phyloP scores from a whole-genome alignment of 2,888 invertebrate genomes.

The Nudaria mundana region DNA sequence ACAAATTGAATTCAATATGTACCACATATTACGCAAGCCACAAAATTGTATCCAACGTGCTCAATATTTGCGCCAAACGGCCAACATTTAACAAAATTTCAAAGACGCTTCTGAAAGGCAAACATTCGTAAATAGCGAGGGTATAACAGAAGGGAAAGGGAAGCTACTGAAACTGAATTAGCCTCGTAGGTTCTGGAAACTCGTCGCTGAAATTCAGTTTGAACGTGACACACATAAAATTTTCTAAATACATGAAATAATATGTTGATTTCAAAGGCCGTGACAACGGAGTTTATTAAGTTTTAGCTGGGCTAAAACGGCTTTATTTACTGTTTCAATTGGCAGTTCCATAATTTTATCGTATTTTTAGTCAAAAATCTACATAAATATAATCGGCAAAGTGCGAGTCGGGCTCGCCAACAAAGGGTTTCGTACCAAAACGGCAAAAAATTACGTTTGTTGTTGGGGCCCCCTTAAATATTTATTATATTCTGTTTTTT shows the following conservation, averaged over 20 bases:
- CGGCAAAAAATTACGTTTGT: slow-evolving; percentile 23
- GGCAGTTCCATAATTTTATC: not conserved
- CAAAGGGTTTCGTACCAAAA: too few relatives aligned
- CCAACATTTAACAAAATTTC: slow-evolving; percentile 32
- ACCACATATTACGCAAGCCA: slow-evolving; percentile 8
- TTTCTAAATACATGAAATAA: slow-evolving; percentile 31
- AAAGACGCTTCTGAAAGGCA: slow-evolving; percentile 21
- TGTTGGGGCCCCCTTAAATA: too few relatives aligned
- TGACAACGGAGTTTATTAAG: slow-evolving; percentile 17
- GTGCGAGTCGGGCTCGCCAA: too few relatives aligned
- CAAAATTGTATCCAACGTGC: slow-evolving; percentile 17
- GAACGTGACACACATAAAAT: slow-evolving; percentile 47
- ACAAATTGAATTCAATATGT: slow-evolving; percentile 18
- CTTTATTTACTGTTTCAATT: slow-evolving; percentile 9
- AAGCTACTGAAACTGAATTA: slow-evolving; percentile 47
- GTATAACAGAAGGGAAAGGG: slow-evolving; percentile 40
- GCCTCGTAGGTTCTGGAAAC: slow-evolving; percentile 34
- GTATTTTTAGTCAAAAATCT: not conserved
- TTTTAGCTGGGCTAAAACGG: slow-evolving; percentile 8
- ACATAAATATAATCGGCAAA: too few relatives aligned
- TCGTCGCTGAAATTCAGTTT: slow-evolving; percentile 37
- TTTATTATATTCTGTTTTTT: too few relatives aligned
- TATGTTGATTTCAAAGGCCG: slow-evolving; percentile 30
- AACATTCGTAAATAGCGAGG: slow-evolving; percentile 21
- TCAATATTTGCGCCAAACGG: slow-evolving; percentile 21